Percentiles rank a stretch among this genome's conserved stretches.
phyloP scores from a whole-genome alignment of 2,113 vertebrate genomes.

The Cyanoramphus novaezelandiae region DNA sequence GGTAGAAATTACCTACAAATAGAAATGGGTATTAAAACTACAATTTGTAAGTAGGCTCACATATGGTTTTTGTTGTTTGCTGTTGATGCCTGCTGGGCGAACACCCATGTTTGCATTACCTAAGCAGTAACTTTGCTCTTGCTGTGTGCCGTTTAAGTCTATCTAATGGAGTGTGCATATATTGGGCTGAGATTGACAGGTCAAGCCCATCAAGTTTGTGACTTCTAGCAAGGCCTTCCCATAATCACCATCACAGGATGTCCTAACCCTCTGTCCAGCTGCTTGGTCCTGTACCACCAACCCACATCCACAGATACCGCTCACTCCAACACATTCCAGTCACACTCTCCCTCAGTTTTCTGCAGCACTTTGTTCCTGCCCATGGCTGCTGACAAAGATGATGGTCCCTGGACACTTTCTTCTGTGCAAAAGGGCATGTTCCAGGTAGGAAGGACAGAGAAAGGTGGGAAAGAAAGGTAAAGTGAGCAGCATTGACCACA shows the following conservation, averaged over 20 bases:
- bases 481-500: not conserved
- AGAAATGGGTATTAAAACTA: not conserved
- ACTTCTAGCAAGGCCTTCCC: not conserved
- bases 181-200: not conserved
- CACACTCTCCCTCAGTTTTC: not conserved
- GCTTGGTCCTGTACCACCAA: not conserved
- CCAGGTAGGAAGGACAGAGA: not conserved
- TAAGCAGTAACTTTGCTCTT: not conserved
- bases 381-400: no score
- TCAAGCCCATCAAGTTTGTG: not conserved
- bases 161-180: not conserved
- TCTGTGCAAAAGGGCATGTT: not conserved
- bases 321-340: not conserved
- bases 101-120: not conserved
- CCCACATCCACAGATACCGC: not conserved
- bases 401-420: no score
- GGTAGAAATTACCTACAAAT: not conserved
- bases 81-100: not conserved
- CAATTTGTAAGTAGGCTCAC: not conserved
- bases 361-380: not conserved
- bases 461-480: not conserved
- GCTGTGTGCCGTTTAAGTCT: not conserved
- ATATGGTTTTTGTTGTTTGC: not conserved
- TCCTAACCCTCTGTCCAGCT: not conserved
- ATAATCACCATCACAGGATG: not conserved